These are phyloP conservation scores for Agrotis segetum DNA, from an alignment of 2,888 invertebrate genomes.

Conservation along the genomic window DNA sequence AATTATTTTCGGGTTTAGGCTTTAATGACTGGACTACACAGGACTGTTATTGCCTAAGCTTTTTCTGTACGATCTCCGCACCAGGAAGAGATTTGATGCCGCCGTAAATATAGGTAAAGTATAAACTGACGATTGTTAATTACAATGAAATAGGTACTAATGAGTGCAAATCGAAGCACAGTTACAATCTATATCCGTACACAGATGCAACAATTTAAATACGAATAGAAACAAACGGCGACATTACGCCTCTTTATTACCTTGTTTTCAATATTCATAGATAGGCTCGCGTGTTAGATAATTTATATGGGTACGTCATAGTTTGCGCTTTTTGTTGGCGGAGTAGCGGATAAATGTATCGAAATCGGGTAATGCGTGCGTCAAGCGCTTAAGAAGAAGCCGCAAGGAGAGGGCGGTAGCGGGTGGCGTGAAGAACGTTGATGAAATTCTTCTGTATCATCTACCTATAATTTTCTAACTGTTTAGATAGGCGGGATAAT, in stretches of 20 bases:
- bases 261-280: constrained; percentile 69
- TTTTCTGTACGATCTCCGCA: background rate
- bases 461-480: background rate
- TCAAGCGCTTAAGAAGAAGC: constrained; percentile 52
- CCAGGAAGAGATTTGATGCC: too few species aligned
- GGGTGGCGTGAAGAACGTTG: constrained; percentile 11
- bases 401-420: constrained; percentile 46
- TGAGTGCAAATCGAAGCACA: background rate
- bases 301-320: constrained; percentile 73
- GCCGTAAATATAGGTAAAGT: too few species aligned
- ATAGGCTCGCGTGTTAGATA: constrained; percentile 71
- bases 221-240: constrained; percentile 41
- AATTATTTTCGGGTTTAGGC: too few species aligned
- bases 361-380: constrained; percentile 71
- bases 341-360: constrained; percentile 70
- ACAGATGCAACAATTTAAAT: constrained; percentile 34
- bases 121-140: background rate
- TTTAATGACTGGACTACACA: too few species aligned
- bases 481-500: background rate
- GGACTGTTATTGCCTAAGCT: too few species aligned
- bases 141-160: constrained; percentile 1
- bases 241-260: constrained; percentile 58
- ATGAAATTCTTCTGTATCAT: background rate
- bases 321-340: constrained; percentile 67
- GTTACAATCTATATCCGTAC: constrained; percentile 18